These are phyloP conservation scores for Halisarca cf. caerulea DNA, from an alignment of 37 sponge, comb jelly and placozoan genomes.

Conservation along the genomic window DNA sequence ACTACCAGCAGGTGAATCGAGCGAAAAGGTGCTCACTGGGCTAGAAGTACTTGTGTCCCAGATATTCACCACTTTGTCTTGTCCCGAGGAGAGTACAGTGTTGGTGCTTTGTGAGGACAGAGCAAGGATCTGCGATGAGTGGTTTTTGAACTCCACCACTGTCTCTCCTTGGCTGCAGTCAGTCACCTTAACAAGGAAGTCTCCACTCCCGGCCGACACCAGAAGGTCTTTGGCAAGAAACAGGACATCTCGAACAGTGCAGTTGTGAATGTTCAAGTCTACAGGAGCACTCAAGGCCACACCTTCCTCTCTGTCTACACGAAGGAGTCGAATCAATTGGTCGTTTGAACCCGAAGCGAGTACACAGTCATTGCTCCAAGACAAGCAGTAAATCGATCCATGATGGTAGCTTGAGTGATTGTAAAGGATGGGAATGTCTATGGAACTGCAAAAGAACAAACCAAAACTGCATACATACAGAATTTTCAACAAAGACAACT, in stretches of 20 bases:
- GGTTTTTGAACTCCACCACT: conserved; percentile 43
- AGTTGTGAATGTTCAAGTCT: conserved; percentile 17
- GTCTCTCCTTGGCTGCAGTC: conserved; percentile 34
- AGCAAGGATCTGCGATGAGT: conserved; percentile 62
- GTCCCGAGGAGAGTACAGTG: conserved; percentile 59
- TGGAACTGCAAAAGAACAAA: neutral
- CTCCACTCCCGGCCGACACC: conserved; percentile 75
- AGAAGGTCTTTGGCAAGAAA: conserved; percentile 62
- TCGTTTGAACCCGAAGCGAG: conserved; percentile 96
- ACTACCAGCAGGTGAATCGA: conserved; percentile 16
- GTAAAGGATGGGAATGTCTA: conserved; percentile 18
- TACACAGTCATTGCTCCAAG: conserved; percentile 72
- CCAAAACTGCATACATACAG: neutral
- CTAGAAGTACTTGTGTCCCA: conserved; percentile 62
- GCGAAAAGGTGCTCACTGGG: conserved; percentile 9
- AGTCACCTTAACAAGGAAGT: conserved; percentile 43
- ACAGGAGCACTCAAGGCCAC: neutral
- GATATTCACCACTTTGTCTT: conserved; percentile 59
- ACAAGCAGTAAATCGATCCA: conserved; percentile 90
- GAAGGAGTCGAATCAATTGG: conserved; percentile 66
- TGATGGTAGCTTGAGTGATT: conserved; percentile 64
- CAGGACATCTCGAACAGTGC: conserved; percentile 79
- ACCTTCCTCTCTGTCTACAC: neutral
- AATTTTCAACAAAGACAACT: neutral
- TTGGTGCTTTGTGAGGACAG: conserved; percentile 20